Conservation (phyloP, 1,140 invertebrate genomes). For the Cydia strobilella region DNA sequence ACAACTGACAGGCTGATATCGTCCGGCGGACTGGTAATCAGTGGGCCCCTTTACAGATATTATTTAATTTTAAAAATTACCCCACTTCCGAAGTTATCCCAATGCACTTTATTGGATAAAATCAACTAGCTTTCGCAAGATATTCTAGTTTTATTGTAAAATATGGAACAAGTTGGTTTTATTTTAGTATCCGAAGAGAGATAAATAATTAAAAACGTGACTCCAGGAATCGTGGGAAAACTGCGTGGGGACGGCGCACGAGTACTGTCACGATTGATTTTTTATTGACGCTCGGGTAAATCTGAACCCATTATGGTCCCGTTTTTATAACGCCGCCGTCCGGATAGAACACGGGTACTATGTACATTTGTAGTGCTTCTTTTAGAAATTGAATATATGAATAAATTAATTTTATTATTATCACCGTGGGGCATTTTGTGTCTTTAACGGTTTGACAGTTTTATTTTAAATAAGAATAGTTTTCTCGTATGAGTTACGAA, state of each 20-base stretch:
- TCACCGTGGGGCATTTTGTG: too few relatives aligned
- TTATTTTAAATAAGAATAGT: too few relatives aligned
- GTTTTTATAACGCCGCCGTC: slow-evolving; percentile 10
- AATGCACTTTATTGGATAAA: too few relatives aligned
- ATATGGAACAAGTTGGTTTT: background rate
- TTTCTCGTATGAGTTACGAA: too few relatives aligned
- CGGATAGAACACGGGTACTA: background rate
- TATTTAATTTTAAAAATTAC: too few relatives aligned
- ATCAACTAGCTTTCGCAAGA: background rate
- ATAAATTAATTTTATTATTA: too few relatives aligned
- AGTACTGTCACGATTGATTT: slow-evolving; percentile 47
- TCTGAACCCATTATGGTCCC: slow-evolving; percentile 37
- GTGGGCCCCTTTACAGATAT: too few relatives aligned
- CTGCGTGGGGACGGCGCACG: slow-evolving; percentile 40
- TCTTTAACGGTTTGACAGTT: too few relatives aligned
- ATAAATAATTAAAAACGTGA: slow-evolving; percentile 39
- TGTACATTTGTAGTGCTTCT: background rate
- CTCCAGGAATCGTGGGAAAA: slow-evolving; percentile 51
- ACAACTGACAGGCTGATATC: too few relatives aligned
- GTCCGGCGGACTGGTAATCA: too few relatives aligned
- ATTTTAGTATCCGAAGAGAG: background rate
- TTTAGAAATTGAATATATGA: background rate
- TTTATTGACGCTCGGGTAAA: slow-evolving; percentile 48
- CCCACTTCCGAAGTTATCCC: too few relatives aligned
- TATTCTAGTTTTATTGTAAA: background rate